phyloP scores from a whole-genome alignment of 2,888 invertebrate species.

The Napeogenes inachia region DNA sequence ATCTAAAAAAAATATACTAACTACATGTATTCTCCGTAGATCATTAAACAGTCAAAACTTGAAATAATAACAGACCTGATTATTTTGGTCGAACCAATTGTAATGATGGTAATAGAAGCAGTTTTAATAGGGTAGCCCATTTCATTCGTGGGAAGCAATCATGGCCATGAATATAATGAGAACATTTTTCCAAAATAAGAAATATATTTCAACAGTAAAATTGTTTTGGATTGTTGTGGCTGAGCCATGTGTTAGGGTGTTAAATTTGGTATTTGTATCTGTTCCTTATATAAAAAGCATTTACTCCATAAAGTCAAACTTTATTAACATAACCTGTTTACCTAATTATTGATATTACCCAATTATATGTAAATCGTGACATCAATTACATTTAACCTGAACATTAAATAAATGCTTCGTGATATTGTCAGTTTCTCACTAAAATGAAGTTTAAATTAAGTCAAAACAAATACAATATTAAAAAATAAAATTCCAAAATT shows the following conservation, averaged over 20 bases:
- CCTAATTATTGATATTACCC: too few relatives aligned
- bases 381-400: too few relatives aligned
- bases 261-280: neutral
- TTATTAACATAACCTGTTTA: neutral
- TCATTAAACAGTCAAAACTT: slow-evolving; percentile 45
- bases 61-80: slow-evolving; percentile 56
- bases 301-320: neutral
- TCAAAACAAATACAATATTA: too few relatives aligned
- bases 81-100: slow-evolving; percentile 52
- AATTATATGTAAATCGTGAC: too few relatives aligned
- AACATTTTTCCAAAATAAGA: slow-evolving; percentile 28
- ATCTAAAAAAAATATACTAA: neutral
- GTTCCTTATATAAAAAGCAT: too few relatives aligned
- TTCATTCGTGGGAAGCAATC: slow-evolving; percentile 58
- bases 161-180: slow-evolving; percentile 38
- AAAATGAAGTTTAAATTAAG: too few relatives aligned
- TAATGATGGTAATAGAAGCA: slow-evolving; percentile 64
- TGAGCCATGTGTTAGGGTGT: neutral
- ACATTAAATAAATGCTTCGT: too few relatives aligned
- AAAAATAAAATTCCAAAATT: too few relatives aligned
- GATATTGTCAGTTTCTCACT: too few relatives aligned
- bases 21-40: slow-evolving; percentile 13
- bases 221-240: neutral
- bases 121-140: slow-evolving; percentile 56
- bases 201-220: neutral